phyloP scores from a whole-genome alignment of 2,888 invertebrate species.

The Drosophila antonietae region DNA sequence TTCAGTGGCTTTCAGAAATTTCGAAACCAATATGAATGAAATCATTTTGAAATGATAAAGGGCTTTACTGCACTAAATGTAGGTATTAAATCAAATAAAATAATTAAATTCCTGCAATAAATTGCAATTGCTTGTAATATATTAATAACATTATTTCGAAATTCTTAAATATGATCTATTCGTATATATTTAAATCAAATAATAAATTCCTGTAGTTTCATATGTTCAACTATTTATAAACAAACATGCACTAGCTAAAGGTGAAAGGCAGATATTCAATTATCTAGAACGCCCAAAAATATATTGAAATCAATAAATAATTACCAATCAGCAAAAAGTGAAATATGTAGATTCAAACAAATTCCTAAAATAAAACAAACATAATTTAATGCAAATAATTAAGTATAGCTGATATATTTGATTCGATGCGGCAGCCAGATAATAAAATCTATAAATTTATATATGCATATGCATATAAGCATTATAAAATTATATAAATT shows the following conservation, averaged over 20 bases:
- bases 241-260: neutral
- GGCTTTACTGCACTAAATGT: neutral
- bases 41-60: neutral
- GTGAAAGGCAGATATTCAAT: neutral
- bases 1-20: neutral
- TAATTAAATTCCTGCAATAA: neutral
- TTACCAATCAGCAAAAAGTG: conserved; percentile 5
- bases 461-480: neutral
- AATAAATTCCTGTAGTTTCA: neutral
- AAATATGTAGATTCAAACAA: conserved; percentile 25
- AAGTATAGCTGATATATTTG: conserved; percentile 32
- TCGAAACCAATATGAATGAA: neutral
- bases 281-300: neutral
- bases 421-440: neutral
- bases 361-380: conserved; percentile 9
- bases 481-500: conserved; percentile 44
- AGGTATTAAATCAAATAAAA: neutral
- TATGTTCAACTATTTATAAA: neutral
- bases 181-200: neutral
- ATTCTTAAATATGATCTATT: too few relatives aligned
- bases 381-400: conserved; percentile 49
- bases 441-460: neutral
- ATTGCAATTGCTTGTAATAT: too few relatives aligned
- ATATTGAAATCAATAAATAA: neutral
- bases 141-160: neutral